phyloP scores from a whole-genome alignment of 2,888 invertebrate species.

The Nomada ruficornis region DNA sequence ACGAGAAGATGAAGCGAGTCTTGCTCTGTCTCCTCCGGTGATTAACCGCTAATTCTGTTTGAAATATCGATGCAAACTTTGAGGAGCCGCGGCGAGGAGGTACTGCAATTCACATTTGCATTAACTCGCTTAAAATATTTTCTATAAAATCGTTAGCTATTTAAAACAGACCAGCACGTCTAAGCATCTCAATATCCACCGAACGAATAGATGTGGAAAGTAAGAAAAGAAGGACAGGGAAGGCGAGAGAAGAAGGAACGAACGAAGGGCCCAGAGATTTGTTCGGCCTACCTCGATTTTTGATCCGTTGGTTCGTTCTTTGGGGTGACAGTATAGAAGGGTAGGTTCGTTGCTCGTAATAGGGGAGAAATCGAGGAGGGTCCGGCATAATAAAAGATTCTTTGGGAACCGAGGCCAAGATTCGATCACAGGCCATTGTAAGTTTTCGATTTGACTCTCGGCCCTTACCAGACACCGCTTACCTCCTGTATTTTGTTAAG shows the following conservation, averaged over 20 bases:
- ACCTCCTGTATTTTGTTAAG: slow-evolving; percentile 66
- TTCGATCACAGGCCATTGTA: slow-evolving; percentile 82
- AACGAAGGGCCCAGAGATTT: slow-evolving; percentile 11
- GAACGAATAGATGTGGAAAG: neutral
- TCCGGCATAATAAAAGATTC: slow-evolving; percentile 78
- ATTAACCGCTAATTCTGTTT: too few relatives aligned
- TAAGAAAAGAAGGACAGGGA: slow-evolving; percentile 3
- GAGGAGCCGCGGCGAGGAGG: too few relatives aligned
- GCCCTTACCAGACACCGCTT: slow-evolving; percentile 69
- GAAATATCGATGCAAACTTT: too few relatives aligned
- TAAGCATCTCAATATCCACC: too few relatives aligned
- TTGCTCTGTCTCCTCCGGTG: too few relatives aligned
- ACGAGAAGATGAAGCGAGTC: too few relatives aligned
- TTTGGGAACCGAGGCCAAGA: slow-evolving; percentile 83
- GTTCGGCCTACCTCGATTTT: slow-evolving; percentile 54
- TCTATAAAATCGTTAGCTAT: too few relatives aligned
- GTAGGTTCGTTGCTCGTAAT: slow-evolving; percentile 69
- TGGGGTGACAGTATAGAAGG: slow-evolving; percentile 75
- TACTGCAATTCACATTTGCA: too few relatives aligned
- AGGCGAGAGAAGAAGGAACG: slow-evolving; percentile 8
- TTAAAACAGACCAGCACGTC: too few relatives aligned
- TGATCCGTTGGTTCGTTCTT: slow-evolving; percentile 65
- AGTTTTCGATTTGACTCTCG: slow-evolving; percentile 62
- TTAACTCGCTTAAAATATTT: too few relatives aligned
- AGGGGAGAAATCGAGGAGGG: slow-evolving; percentile 76